These are phyloP conservation scores for Phyllopteryx taeniolatus DNA, from an alignment of 2,113 vertebrate genomes.

Conservation along the genomic window DNA sequence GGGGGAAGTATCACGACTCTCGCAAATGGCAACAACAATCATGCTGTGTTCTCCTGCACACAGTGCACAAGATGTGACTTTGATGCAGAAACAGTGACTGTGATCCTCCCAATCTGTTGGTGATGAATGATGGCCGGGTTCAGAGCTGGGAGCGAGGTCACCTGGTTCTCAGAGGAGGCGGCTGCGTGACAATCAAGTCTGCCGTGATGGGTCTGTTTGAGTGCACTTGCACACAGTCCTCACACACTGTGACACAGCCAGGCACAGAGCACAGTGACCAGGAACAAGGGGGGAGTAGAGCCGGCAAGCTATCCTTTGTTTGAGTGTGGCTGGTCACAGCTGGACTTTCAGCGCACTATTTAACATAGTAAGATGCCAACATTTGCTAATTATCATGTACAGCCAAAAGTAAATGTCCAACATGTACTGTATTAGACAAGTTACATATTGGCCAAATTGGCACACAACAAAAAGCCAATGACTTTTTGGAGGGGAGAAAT, in stretches of 20 bases:
- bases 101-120: slow-evolving; percentile 49
- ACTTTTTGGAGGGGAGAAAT: neutral
- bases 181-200: slow-evolving; percentile 32
- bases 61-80: slow-evolving; percentile 34
- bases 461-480: neutral
- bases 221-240: slow-evolving; percentile 12
- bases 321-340: neutral
- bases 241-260: slow-evolving; percentile 10
- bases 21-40: slow-evolving; percentile 38
- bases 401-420: neutral
- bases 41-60: slow-evolving; percentile 50
- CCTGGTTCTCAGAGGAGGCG: slow-evolving; percentile 39
- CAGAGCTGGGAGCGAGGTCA: slow-evolving; percentile 47
- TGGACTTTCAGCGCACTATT: slow-evolving; percentile 1
- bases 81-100: slow-evolving; percentile 32
- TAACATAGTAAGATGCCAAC: neutral
- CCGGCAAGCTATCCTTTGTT: neutral
- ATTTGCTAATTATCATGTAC: neutral
- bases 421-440: neutral
- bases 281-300: neutral
- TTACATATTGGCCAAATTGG: neutral
- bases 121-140: slow-evolving; percentile 32
- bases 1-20: slow-evolving; percentile 44
- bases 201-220: slow-evolving; percentile 13
- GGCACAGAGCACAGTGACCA: slow-evolving; percentile 12